These are phyloP conservation scores for Erannis defoliaria DNA, from an alignment of 2,888 invertebrate species.

Conservation along the genomic window DNA sequence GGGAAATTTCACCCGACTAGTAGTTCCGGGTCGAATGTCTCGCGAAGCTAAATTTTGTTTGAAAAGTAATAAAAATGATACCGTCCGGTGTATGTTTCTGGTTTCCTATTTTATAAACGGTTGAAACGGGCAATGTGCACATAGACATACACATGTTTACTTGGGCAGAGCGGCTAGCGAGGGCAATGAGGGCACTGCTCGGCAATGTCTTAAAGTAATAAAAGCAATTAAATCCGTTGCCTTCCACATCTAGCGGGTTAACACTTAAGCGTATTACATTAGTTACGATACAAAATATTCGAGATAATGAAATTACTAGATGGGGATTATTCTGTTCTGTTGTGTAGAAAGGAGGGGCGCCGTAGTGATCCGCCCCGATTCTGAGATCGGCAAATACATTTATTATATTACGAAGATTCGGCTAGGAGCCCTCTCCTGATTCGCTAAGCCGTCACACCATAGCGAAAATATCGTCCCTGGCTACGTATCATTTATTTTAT, in stretches of 20 bases:
- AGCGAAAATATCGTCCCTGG: too few relatives aligned
- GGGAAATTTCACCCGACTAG: background rate
- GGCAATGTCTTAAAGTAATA: constrained; percentile 24
- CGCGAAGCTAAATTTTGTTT: background rate
- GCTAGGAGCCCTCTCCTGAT: constrained; percentile 5
- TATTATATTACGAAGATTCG: constrained; percentile 7
- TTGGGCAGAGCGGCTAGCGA: too few relatives aligned
- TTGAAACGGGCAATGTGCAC: constrained; percentile 31
- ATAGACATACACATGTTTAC: constrained; percentile 25
- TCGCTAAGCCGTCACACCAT: constrained; percentile 20
- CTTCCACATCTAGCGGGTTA: constrained; percentile 13
- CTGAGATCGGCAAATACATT: constrained; percentile 25
- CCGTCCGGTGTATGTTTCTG: constrained; percentile 19
- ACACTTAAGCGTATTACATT: too few relatives aligned
- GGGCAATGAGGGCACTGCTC: too few relatives aligned
- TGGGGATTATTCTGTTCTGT: background rate
- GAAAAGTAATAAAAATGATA: constrained; percentile 30
- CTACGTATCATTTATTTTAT: too few relatives aligned
- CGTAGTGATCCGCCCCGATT: constrained; percentile 25
- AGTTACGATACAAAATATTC: background rate
- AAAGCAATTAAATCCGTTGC: constrained; percentile 21
- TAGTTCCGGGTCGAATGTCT: background rate
- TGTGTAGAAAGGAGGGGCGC: constrained; percentile 28
- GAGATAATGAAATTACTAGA: too few relatives aligned
- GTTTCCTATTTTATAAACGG: constrained; percentile 34